Percentiles rank a stretch among this genome's conserved stretches.
Conservation (phyloP, 2,797 vertebrate species). For the Aplochiton taeniatus region DNA sequence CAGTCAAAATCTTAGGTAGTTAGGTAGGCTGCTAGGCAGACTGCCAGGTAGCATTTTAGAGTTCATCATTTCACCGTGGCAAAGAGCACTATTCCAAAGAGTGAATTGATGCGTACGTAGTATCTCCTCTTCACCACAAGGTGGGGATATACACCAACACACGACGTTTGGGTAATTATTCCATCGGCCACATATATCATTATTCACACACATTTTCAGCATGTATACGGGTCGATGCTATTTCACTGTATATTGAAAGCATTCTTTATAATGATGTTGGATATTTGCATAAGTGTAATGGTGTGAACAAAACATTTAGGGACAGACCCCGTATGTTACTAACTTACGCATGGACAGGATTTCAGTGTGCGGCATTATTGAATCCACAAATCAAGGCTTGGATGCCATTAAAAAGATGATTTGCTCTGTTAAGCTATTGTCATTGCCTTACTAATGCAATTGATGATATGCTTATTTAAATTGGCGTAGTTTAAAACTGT, state of each 20-base stretch:
- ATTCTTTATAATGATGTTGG: constrained; percentile 7
- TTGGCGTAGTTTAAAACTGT: background rate
- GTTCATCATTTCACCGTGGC: too few species aligned
- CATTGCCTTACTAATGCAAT: background rate
- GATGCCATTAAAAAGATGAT: constrained; percentile 7
- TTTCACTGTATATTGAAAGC: constrained; percentile 18
- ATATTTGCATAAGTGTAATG: constrained; percentile 21
- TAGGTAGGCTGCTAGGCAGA: too few species aligned
- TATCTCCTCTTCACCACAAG: constrained; percentile 23
- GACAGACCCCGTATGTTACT: too few species aligned
- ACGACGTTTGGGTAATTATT: too few species aligned
- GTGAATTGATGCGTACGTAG: background rate
- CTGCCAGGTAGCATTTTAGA: too few species aligned
- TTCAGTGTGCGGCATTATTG: constrained; percentile 19
- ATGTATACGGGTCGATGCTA: background rate
- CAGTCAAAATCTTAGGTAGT: too few species aligned
- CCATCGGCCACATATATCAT: background rate
- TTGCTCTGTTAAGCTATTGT: constrained; percentile 19
- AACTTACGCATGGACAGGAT: too few species aligned
- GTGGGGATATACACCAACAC: constrained; percentile 20
- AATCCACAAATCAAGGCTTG: constrained; percentile 26
- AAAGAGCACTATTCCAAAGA: too few species aligned
- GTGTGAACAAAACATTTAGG: background rate
- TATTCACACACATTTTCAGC: constrained; percentile 5
- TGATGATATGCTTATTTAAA: background rate